Conservation (phyloP, 35 echinoderm and acorn worm species). For the Apostichopus parvimensis region DNA sequence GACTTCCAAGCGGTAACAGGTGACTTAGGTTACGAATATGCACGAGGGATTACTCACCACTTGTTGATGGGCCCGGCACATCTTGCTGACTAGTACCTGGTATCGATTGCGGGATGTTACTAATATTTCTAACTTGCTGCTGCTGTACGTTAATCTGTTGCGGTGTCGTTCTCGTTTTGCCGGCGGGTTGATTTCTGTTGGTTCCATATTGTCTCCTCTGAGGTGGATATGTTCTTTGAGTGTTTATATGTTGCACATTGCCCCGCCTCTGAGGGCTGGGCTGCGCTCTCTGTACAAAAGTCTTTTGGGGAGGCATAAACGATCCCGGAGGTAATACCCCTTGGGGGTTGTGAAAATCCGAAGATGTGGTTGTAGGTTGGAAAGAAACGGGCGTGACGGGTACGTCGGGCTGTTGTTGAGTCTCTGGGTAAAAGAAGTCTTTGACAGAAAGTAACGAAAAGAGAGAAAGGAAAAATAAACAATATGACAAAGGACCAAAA, state of each 20-base stretch:
- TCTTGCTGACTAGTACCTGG: conserved; percentile 5
- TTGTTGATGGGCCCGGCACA: not conserved
- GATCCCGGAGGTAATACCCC: conserved; percentile 3
- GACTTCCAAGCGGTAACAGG: not conserved
- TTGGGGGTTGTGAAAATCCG: conserved; percentile 1
- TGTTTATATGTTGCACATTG: not conserved
- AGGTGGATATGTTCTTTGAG: not conserved
- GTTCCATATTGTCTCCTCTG: conserved; percentile 11
- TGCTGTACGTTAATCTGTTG: not conserved
- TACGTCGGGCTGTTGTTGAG: conserved; percentile 17
- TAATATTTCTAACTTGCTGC: not conserved
- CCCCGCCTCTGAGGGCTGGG: not conserved
- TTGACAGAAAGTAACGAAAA: not conserved
- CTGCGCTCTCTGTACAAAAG: conserved; percentile 4
- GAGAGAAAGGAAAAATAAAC: not conserved
- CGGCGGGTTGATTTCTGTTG: conserved; percentile 4
- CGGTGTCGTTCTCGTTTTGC: not conserved
- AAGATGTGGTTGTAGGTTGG: not conserved
- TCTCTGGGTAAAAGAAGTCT: conserved; percentile 34
- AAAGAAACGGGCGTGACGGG: conserved; percentile 21
- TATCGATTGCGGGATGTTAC: conserved; percentile 15
- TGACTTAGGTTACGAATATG: no score
- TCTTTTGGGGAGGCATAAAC: conserved; percentile 12
- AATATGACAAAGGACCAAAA: no score
- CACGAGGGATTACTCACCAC: conserved; percentile 8